A percentile compares a stretch with the other conserved stretches of the same genome.
These are phyloP conservation scores for Pogonocichla stellata DNA, from an alignment of 2,113 vertebrate species.

Conservation along the genomic window DNA sequence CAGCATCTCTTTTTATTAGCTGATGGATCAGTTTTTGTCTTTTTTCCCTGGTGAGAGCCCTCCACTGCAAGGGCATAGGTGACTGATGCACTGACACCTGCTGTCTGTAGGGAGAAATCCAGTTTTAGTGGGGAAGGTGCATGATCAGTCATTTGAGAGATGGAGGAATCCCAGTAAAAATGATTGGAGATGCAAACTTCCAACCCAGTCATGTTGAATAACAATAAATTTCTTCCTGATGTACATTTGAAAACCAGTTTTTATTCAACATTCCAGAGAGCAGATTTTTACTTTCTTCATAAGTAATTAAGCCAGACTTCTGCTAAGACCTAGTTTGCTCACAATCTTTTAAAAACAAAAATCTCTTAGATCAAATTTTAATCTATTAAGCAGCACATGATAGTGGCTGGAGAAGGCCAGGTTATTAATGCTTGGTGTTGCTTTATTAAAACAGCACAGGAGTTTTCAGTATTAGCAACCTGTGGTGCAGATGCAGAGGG, in stretches of 20 bases:
- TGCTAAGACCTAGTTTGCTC: not conserved
- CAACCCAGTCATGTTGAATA: not conserved
- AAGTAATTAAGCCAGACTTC: not conserved
- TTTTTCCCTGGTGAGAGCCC: not conserved
- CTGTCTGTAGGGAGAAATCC: not conserved
- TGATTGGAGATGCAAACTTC: not conserved
- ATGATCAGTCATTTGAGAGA: not conserved
- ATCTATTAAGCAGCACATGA: not conserved
- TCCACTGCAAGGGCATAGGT: not conserved
- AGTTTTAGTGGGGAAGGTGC: not conserved
- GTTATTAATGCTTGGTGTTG: rapidly evolving
- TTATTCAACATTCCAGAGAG: not conserved
- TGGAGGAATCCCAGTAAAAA: not conserved
- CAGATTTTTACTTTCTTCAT: not conserved
- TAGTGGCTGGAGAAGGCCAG: not conserved
- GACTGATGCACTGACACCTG: not conserved
- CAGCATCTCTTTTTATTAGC: not conserved
- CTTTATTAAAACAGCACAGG: not conserved
- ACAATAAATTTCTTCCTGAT: not conserved
- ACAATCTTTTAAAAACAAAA: not conserved
- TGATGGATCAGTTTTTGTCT: not conserved
- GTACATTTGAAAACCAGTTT: not conserved
- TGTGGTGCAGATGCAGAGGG: not conserved
- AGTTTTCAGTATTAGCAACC: not conserved
- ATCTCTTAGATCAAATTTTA: not conserved